Percentiles rank a stretch among this genome's conserved stretches.
Evolutionary conservation across 2,797 vertebrate species (phyloP).

Genomic region (Uromys caudimaculatus): DNA sequence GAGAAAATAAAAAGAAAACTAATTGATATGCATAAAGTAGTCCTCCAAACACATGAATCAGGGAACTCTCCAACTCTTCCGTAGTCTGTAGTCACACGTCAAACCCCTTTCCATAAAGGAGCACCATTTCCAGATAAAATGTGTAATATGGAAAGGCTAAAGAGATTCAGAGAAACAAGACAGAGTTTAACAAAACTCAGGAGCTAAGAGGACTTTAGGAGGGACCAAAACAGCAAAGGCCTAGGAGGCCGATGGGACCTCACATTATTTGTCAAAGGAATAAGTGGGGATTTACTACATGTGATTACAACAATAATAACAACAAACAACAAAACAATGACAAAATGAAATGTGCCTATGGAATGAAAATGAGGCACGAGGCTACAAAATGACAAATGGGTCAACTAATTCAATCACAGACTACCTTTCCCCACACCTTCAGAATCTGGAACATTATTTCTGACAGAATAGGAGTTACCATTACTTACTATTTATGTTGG

Average conservation of each 20-base stretch:
- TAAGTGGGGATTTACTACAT: neutral
- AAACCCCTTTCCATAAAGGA: neutral
- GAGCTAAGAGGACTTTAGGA: neutral
- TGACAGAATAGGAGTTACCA: neutral
- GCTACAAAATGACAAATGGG: neutral
- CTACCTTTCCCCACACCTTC: neutral
- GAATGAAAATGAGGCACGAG: neutral
- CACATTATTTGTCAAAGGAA: neutral
- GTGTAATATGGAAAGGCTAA: neutral
- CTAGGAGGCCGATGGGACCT: neutral
- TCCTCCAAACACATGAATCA: neutral
- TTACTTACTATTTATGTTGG: conserved; percentile 28
- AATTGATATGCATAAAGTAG: neutral
- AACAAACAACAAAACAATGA: neutral
- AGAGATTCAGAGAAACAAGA: neutral
- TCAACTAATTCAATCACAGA: conserved; percentile 10
- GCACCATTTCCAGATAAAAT: neutral
- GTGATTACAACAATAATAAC: neutral
- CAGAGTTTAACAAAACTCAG: conserved; percentile 6
- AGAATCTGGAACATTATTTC: conserved; percentile 26
- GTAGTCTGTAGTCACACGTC: neutral
- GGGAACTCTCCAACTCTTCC: neutral
- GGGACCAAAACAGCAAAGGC: neutral
- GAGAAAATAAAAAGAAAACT: conserved; percentile 52
- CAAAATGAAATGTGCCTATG: neutral